Evolutionary conservation across 2,113 vertebrate species (phyloP).

Genomic region (Chaetops frenatus): DNA sequence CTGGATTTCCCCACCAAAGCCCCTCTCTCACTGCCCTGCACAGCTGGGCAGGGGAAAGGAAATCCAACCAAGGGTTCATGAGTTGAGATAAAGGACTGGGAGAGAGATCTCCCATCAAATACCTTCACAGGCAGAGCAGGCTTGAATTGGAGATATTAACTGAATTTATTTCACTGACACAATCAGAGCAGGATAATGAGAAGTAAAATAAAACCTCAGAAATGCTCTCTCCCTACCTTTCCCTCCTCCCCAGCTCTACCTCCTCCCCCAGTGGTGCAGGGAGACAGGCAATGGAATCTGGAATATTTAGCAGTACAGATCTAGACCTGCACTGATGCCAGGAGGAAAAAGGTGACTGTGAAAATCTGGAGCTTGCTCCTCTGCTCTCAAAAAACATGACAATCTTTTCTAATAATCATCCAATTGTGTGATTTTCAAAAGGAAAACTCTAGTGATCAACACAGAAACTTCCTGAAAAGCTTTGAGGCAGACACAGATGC

Average conservation of each 20-base stretch:
- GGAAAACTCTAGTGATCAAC: neutral
- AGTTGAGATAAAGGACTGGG: neutral
- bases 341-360: neutral
- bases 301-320: neutral
- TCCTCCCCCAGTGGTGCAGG: neutral
- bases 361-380: neutral
- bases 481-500: neutral
- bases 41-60: neutral
- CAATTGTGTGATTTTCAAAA: neutral
- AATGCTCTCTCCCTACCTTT: neutral
- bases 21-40: neutral
- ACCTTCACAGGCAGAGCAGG: fast-evolving
- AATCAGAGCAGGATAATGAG: neutral
- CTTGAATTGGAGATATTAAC: neutral
- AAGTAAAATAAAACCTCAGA: neutral
- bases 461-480: neutral
- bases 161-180: neutral
- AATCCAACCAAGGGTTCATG: neutral
- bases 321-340: neutral
- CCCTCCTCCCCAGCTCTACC: neutral
- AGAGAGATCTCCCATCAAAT: neutral
- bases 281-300: neutral
- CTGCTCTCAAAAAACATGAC: neutral
- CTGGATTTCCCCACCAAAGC: neutral
- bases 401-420: neutral